A percentile compares a stretch with the other conserved stretches of the same genome.
These are phyloP conservation scores for Mythimna loreyi DNA, from an alignment of 2,888 invertebrate genomes.

Conservation along the genomic window DNA sequence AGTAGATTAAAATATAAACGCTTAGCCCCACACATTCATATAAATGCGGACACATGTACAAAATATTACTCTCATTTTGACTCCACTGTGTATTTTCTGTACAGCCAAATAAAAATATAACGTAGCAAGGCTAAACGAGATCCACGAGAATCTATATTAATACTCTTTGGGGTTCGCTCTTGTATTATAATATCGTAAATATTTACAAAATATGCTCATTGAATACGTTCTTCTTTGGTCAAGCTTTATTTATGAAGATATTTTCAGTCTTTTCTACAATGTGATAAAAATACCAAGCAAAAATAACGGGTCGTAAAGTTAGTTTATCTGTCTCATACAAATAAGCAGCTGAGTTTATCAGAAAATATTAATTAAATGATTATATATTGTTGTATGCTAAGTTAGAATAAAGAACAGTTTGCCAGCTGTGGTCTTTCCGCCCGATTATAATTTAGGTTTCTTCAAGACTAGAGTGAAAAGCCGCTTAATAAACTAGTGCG, in stretches of 20 bases:
- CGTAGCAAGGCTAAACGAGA: conserved; percentile 40
- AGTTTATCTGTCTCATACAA: neutral
- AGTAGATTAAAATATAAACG: conserved; percentile 14
- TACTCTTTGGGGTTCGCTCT: conserved; percentile 31
- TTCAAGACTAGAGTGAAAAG: no score
- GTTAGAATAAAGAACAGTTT: no score
- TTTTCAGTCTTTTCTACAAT: neutral
- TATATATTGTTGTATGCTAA: neutral
- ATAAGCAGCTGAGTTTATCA: neutral
- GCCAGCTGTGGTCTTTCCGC: no score
- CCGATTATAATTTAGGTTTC: no score
- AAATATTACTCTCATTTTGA: conserved; percentile 56
- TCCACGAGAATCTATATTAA: conserved; percentile 55
- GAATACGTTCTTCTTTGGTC: conserved; percentile 22
- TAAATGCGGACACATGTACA: conserved; percentile 13
- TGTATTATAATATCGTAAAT: conserved; percentile 41
- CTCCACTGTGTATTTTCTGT: conserved; percentile 37
- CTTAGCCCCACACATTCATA: conserved; percentile 23
- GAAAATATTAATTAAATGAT: neutral
- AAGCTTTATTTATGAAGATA: conserved; percentile 19
- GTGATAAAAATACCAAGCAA: conserved; percentile 1
- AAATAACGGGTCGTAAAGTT: no score
- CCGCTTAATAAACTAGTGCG: no score
- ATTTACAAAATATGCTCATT: conserved; percentile 41
- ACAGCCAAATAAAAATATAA: conserved; percentile 54